A percentile compares a stretch with the other conserved stretches of the same genome.
These are phyloP conservation scores for Conopomorpha cramerella DNA, from an alignment of 1,140 invertebrate genomes.

Conservation along the genomic window DNA sequence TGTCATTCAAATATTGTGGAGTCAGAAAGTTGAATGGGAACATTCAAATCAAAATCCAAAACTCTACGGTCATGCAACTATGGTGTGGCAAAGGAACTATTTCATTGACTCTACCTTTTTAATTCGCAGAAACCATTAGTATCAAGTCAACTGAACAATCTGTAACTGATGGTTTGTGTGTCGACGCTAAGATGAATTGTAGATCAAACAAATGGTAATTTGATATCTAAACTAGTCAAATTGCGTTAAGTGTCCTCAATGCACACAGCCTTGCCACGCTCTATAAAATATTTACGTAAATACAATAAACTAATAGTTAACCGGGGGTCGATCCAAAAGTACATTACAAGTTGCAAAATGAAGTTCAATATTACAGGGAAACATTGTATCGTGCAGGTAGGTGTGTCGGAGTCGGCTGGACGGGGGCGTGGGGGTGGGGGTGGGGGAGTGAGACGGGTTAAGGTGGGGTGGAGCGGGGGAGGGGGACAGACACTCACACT, in stretches of 20 bases:
- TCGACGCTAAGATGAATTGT: conserved; percentile 40
- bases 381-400: conserved; percentile 48
- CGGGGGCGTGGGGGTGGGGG: background rate
- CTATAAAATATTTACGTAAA: conserved; percentile 55
- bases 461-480: conserved; percentile 10
- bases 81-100: no score
- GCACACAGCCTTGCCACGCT: conserved; percentile 71
- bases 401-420: conserved; percentile 23
- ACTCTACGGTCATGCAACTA: no score
- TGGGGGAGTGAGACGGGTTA: conserved; percentile 19
- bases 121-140: no score
- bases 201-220: conserved; percentile 44
- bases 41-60: no score
- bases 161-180: conserved; percentile 45
- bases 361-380: conserved; percentile 51
- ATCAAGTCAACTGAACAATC: no score
- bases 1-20: no score
- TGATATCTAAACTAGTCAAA: conserved; percentile 47
- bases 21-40: no score
- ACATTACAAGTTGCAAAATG: conserved; percentile 53
- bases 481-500: conserved; percentile 7
- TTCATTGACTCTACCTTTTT: no score
- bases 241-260: conserved; percentile 62
- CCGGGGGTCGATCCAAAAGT: conserved; percentile 46
- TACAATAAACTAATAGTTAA: conserved; percentile 53